These are phyloP conservation scores for Drosophila meridionalis DNA, from an alignment of 2,888 invertebrate species.

Conservation along the genomic window DNA sequence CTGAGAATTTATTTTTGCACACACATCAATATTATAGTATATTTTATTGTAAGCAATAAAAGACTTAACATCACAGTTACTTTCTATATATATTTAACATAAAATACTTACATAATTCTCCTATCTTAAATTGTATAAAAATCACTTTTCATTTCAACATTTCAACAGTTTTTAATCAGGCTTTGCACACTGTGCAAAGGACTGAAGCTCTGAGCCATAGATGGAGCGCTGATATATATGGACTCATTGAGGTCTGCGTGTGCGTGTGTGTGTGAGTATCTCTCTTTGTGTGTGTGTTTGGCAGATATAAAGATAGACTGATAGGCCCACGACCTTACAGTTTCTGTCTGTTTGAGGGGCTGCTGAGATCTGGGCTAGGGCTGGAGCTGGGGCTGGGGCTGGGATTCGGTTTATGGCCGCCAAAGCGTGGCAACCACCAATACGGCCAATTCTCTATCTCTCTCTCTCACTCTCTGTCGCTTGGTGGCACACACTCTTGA, in stretches of 20 bases:
- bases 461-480: constrained; percentile 43
- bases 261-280: constrained; percentile 23
- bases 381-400: constrained; percentile 1
- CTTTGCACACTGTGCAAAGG: constrained; percentile 6
- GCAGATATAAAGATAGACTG: constrained; percentile 61
- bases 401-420: constrained; percentile 37
- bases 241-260: constrained; percentile 26
- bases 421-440: constrained; percentile 69
- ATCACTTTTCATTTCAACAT: not conserved
- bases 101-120: too few relatives aligned
- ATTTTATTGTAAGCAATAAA: too few relatives aligned
- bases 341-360: constrained; percentile 31
- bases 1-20: too few relatives aligned
- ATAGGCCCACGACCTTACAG: constrained; percentile 53
- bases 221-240: constrained; percentile 40
- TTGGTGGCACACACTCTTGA: constrained; percentile 43
- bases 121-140: not conserved
- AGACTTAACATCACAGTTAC: too few relatives aligned
- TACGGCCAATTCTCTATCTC: constrained; percentile 50
- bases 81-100: too few relatives aligned
- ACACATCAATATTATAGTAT: too few relatives aligned
- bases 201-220: constrained; percentile 40
- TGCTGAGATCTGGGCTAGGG: constrained; percentile 16
- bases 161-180: not conserved
- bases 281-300: constrained; percentile 29